Percentiles rank a stretch among this genome's conserved stretches.
These are phyloP conservation scores for Drosophila ambigua DNA, from an alignment of 1,140 invertebrate species.

Conservation along the genomic window DNA sequence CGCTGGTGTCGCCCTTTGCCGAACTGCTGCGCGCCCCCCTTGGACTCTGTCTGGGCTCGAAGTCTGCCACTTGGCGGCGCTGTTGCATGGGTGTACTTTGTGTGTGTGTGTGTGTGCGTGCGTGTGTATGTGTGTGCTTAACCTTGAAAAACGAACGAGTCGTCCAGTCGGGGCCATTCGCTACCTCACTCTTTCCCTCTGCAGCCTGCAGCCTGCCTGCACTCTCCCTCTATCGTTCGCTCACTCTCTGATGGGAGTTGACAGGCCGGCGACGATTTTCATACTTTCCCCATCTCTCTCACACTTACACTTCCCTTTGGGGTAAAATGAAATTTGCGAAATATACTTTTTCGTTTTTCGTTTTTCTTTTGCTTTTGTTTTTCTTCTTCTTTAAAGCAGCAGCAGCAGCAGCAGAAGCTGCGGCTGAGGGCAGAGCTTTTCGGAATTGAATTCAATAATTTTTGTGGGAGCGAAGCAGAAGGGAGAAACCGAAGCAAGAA, in stretches of 20 bases:
- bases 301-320: conserved; percentile 10
- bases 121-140: conserved; percentile 57
- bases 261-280: conserved; percentile 74
- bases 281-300: conserved; percentile 31
- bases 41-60: conserved; percentile 71
- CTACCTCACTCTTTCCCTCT: conserved; percentile 22
- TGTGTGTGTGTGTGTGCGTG: background rate
- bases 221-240: conserved; percentile 18
- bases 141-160: conserved; percentile 82
- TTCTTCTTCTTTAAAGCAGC: conserved; percentile 35
- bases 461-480: conserved; percentile 20
- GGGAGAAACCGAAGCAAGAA: conserved; percentile 11
- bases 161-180: conserved; percentile 63
- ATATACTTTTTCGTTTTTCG: conserved; percentile 37
- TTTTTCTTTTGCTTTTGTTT: conserved; percentile 20
- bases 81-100: conserved; percentile 27
- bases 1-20: conserved; percentile 9
- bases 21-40: conserved; percentile 44
- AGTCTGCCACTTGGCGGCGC: conserved; percentile 64
- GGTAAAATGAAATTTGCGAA: conserved; percentile 80
- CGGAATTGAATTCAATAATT: conserved; percentile 69
- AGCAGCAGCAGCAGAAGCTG: conserved; percentile 33
- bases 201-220: background rate
- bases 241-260: conserved; percentile 25
- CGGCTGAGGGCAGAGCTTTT: conserved; percentile 39